These are phyloP conservation scores for Melospiza georgiana DNA, from an alignment of 2,113 vertebrate species.

Conservation along the genomic window DNA sequence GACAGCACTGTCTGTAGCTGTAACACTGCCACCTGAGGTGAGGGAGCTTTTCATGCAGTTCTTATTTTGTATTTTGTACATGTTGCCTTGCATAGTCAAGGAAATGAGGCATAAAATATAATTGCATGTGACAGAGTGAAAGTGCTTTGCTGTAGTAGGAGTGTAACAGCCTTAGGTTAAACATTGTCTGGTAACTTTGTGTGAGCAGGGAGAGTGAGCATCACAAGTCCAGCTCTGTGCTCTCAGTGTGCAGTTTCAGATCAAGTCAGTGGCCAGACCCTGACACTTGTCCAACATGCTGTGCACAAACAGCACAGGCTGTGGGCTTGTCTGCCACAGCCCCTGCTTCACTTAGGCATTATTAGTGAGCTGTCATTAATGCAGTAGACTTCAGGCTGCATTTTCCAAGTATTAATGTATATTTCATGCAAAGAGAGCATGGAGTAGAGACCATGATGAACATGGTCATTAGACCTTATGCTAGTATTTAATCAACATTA, in stretches of 20 bases:
- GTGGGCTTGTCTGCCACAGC: not conserved
- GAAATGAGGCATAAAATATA: not conserved
- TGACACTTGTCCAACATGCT: not conserved
- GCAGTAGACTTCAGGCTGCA: not conserved
- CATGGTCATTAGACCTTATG: too few species aligned
- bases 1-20: accelerated
- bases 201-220: not conserved
- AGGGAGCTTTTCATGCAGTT: not conserved
- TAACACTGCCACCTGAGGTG: not conserved
- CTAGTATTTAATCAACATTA: not conserved
- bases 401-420: not conserved
- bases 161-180: not conserved
- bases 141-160: not conserved
- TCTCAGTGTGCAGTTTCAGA: not conserved
- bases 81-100: accelerated
- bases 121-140: not conserved
- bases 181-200: not conserved
- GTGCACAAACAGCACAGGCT: not conserved
- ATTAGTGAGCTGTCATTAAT: not conserved
- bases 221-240: not conserved
- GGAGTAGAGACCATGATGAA: not conserved
- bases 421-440: not conserved
- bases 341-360: not conserved
- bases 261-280: not conserved
- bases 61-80: not conserved